Percentiles rank a stretch among this genome's conserved stretches.
Conservation (phyloP, 1,140 invertebrate species). For the Latrodectus geometricus region DNA sequence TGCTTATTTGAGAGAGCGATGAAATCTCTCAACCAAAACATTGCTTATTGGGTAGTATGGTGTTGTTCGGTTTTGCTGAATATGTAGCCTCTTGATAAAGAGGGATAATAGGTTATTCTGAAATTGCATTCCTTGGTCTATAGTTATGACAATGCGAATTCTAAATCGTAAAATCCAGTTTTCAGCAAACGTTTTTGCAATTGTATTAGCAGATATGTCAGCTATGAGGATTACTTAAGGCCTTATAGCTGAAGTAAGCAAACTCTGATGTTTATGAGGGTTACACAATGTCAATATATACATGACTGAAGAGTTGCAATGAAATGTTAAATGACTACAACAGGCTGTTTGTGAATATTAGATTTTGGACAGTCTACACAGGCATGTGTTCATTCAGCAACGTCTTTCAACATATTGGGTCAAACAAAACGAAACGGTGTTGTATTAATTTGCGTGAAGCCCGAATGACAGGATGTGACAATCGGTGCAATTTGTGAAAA, state of each 20-base stretch:
- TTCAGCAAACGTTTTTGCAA: not conserved
- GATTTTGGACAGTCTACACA: conserved; percentile 15
- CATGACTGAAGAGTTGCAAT: not conserved
- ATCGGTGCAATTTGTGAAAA: conserved; percentile 7
- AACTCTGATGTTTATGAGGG: not conserved
- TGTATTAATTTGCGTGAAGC: not conserved
- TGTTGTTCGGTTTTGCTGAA: conserved; percentile 5
- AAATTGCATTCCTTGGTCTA: conserved; percentile 27
- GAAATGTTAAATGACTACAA: not conserved
- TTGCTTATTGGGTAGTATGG: conserved; percentile 28
- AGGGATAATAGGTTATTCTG: not conserved
- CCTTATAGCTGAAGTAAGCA: not conserved
- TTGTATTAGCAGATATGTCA: not conserved
- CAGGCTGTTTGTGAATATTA: conserved; percentile 14
- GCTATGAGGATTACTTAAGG: not conserved
- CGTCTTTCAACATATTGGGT: conserved; percentile 5
- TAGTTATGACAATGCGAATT: not conserved
- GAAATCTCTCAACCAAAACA: too few relatives aligned
- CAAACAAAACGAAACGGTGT: conserved; percentile 11
- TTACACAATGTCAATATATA: conserved; percentile 17
- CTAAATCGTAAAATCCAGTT: not conserved
- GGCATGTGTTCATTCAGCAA: not conserved
- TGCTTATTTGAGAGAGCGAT: too few relatives aligned
- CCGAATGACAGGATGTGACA: conserved; percentile 2
- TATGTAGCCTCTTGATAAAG: not conserved